Conservation (phyloP, 2,888 invertebrate species). For the Chesias legatella region DNA sequence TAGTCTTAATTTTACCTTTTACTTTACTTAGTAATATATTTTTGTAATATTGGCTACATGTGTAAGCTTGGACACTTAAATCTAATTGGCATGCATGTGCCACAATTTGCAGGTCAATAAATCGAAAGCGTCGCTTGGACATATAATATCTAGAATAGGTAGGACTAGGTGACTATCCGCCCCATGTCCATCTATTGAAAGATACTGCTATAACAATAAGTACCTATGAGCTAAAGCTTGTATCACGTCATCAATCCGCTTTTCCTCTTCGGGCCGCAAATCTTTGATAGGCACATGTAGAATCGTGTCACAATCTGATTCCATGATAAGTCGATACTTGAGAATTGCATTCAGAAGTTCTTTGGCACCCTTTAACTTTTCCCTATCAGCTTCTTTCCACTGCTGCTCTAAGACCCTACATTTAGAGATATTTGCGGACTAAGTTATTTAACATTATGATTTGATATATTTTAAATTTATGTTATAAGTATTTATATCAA, state of each 20-base stretch:
- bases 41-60: too few relatives aligned
- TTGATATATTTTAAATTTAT: neutral
- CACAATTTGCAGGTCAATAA: too few relatives aligned
- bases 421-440: neutral
- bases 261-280: slow-evolving; percentile 46
- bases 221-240: slow-evolving; percentile 59
- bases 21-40: too few relatives aligned
- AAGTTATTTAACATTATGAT: too few relatives aligned
- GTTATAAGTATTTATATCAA: slow-evolving; percentile 23
- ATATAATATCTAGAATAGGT: too few relatives aligned
- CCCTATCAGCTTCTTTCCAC: slow-evolving; percentile 51
- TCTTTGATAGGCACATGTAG: slow-evolving; percentile 55
- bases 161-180: too few relatives aligned
- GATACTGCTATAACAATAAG: too few relatives aligned
- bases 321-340: slow-evolving; percentile 53
- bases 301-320: slow-evolving; percentile 46
- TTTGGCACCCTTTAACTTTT: slow-evolving; percentile 51
- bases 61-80: too few relatives aligned
- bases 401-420: slow-evolving; percentile 60
- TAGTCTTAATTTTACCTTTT: too few relatives aligned
- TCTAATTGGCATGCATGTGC: too few relatives aligned
- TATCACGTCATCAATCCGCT: slow-evolving; percentile 45
- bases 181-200: too few relatives aligned
- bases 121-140: too few relatives aligned
- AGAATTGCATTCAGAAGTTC: slow-evolving; percentile 59